Evolutionary conservation across 1,140 invertebrate species (phyloP).

Genomic region (Cotesia vestalis): DNA sequence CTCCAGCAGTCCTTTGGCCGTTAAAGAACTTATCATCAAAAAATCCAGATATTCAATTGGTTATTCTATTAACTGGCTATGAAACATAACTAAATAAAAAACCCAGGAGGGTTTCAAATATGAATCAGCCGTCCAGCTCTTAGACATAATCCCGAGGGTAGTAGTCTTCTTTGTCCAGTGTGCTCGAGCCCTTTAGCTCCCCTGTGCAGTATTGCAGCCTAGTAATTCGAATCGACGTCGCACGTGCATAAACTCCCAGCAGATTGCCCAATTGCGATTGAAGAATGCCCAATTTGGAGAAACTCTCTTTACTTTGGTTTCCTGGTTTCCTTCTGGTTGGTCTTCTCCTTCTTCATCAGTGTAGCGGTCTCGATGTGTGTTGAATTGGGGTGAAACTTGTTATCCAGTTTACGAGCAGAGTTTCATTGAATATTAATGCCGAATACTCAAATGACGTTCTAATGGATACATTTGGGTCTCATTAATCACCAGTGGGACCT

Average conservation of each 20-base stretch:
- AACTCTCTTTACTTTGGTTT: neutral
- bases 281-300: slow-evolving; percentile 24
- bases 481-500: slow-evolving; percentile 17
- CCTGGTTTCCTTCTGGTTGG: neutral
- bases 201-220: neutral
- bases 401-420: slow-evolving; percentile 29
- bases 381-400: slow-evolving; percentile 18
- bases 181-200: slow-evolving; percentile 25
- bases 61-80: neutral
- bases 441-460: slow-evolving; percentile 33
- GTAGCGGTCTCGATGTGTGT: neutral
- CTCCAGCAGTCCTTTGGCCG: too few relatives aligned
- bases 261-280: slow-evolving; percentile 15
- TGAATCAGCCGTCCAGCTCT: slow-evolving; percentile 27
- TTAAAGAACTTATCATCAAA: too few relatives aligned
- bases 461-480: slow-evolving; percentile 20
- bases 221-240: slow-evolving; percentile 54
- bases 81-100: slow-evolving; percentile 32
- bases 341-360: too few relatives aligned
- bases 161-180: slow-evolving; percentile 35
- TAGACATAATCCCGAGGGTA: slow-evolving; percentile 18
- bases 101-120: slow-evolving; percentile 17
- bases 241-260: slow-evolving; percentile 51
- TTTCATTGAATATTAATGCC: slow-evolving; percentile 22
- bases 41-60: too few relatives aligned